Conservation (phyloP, 2,113 vertebrate genomes). For the Pituophis catenifer region DNA sequence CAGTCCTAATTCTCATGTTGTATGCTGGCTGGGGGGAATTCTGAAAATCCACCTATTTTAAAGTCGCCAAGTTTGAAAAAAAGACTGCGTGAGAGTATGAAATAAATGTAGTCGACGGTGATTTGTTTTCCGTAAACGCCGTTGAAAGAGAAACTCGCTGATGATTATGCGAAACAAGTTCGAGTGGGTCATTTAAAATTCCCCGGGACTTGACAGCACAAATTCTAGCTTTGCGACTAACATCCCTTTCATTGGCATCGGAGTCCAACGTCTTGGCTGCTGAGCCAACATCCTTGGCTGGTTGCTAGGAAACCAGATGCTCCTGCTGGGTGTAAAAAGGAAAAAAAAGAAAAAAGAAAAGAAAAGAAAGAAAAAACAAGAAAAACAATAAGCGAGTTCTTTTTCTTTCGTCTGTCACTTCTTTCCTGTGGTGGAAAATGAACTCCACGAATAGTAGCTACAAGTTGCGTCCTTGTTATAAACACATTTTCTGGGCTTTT, state of each 20-base stretch:
- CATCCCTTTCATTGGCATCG: not conserved
- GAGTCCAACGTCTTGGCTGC: slow-evolving; percentile 21
- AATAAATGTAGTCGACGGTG: not conserved
- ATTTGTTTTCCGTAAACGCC: not conserved
- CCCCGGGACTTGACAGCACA: not conserved
- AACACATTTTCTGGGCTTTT: not conserved
- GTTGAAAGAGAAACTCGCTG: not conserved
- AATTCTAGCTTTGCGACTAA: not conserved
- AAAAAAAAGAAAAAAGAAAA: not conserved
- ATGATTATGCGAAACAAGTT: not conserved
- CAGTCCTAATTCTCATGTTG: not conserved
- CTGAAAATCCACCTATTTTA: not conserved
- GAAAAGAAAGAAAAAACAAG: not conserved
- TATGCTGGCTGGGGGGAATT: not conserved
- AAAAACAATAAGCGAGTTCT: not conserved
- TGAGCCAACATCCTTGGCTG: slow-evolving; percentile 2
- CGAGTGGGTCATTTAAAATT: not conserved
- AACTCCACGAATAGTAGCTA: accelerated
- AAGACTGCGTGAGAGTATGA: not conserved
- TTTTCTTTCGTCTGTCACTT: slow-evolving; percentile 14
- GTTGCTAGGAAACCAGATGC: slow-evolving; percentile 28
- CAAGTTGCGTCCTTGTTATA: not conserved
- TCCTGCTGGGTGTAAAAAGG: not conserved
- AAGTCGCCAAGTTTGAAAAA: not conserved
- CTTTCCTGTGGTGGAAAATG: not conserved